A percentile compares a stretch with the other conserved stretches of the same genome.
Evolutionary conservation across 2,113 vertebrate genomes (phyloP).

Genomic region (Pelodiscus sinensis): DNA sequence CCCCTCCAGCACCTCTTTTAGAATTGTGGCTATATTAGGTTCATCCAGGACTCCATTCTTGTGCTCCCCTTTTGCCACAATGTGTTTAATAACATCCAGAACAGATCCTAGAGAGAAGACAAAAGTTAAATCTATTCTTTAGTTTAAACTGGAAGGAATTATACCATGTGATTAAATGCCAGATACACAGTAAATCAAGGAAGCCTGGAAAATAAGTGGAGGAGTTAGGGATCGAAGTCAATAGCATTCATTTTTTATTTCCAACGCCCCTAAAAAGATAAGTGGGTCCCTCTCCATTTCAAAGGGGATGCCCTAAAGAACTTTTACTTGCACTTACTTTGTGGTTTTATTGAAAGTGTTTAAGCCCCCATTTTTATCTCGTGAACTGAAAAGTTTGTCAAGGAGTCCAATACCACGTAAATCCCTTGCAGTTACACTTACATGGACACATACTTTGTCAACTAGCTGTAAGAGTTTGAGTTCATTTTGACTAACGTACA

Average conservation of each 20-base stretch:
- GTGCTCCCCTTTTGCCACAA: constrained; percentile 93
- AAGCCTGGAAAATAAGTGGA: background rate
- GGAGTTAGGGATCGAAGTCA: background rate
- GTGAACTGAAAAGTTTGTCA: background rate
- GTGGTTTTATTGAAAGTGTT: background rate
- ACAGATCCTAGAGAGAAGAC: constrained; percentile 85
- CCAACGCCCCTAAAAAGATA: background rate
- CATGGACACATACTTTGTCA: background rate
- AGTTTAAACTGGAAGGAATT: background rate
- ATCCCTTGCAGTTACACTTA: background rate
- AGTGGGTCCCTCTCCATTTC: background rate
- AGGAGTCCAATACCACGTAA: background rate
- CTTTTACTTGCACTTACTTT: background rate
- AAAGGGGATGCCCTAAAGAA: background rate
- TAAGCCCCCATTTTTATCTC: background rate
- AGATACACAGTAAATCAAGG: constrained; percentile 2
- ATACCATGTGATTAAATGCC: background rate
- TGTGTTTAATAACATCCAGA: constrained; percentile 95
- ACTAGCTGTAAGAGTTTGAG: too few relatives aligned
- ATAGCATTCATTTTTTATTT: background rate
- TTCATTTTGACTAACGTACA: too few relatives aligned
- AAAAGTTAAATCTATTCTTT: background rate
- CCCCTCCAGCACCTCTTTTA: constrained; percentile 92
- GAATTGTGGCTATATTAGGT: constrained; percentile 89
- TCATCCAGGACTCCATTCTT: constrained; percentile 92